Conservation (phyloP, 2,888 invertebrate genomes). For the Drosophila rubida region DNA sequence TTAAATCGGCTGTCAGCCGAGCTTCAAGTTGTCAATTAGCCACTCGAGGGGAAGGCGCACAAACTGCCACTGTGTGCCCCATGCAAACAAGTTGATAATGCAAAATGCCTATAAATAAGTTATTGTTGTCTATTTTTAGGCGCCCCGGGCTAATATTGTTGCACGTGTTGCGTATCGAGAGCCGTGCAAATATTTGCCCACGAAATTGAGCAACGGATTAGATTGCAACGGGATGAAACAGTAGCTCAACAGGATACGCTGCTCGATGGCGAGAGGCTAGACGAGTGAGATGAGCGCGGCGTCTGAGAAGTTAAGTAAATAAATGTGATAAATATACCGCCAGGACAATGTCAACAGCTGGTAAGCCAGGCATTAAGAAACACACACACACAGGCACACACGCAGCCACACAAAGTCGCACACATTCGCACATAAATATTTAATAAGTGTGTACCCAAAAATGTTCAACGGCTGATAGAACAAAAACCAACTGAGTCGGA, state of each 20-base stretch:
- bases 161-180: conserved; percentile 50
- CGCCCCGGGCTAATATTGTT: conserved; percentile 25
- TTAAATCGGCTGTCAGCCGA: conserved; percentile 66
- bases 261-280: background rate
- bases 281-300: background rate
- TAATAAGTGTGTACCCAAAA: conserved; percentile 40
- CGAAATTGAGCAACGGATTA: conserved; percentile 73
- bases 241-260: conserved; percentile 1
- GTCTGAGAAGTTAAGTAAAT: conserved; percentile 37
- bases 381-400: too few relatives aligned
- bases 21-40: conserved; percentile 71
- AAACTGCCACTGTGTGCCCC: background rate
- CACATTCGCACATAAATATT: conserved; percentile 16
- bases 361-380: conserved; percentile 24
- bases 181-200: conserved; percentile 56
- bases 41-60: background rate
- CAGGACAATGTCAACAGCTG: conserved; percentile 49
- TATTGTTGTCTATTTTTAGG: conserved; percentile 45
- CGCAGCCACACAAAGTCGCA: background rate
- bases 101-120: conserved; percentile 56
- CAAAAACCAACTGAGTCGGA: conserved; percentile 18
- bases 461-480: conserved; percentile 25
- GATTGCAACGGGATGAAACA: conserved; percentile 27
- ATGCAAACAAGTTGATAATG: conserved; percentile 43
- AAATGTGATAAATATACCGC: conserved; percentile 57